Conservation (phyloP, 2,113 vertebrate genomes). For the Entelurus aequoreus region DNA sequence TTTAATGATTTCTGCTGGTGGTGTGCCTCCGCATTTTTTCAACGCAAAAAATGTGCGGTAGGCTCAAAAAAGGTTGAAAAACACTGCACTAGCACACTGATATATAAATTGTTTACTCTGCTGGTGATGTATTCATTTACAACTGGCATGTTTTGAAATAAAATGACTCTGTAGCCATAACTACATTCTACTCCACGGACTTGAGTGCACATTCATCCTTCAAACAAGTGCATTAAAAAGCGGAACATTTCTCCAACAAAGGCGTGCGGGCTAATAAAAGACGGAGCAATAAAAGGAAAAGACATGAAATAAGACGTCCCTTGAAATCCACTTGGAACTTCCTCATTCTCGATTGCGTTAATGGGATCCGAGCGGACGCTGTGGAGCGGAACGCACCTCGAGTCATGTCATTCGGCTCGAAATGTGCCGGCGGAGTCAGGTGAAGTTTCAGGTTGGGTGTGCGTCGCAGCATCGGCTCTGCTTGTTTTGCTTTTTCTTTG, state of each 20-base stretch:
- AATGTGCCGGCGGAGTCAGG: too few relatives aligned
- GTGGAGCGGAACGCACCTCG: not conserved
- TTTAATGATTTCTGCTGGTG: too few relatives aligned
- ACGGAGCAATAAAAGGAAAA: not conserved
- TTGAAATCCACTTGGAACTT: not conserved
- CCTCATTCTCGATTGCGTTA: not conserved
- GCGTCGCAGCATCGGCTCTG: too few relatives aligned
- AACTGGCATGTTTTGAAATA: not conserved
- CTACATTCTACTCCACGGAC: not conserved
- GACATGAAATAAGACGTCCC: not conserved
- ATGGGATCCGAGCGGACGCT: not conserved
- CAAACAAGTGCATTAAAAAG: not conserved
- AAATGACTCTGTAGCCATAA: not conserved
- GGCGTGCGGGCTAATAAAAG: not conserved
- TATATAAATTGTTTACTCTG: too few relatives aligned
- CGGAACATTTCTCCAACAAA: not conserved
- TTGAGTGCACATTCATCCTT: not conserved
- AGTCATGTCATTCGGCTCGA: not conserved
- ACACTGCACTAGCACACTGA: too few relatives aligned
- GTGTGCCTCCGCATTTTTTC: too few relatives aligned
- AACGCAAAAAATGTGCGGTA: too few relatives aligned
- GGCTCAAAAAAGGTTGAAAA: too few relatives aligned
- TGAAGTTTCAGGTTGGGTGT: too few relatives aligned
- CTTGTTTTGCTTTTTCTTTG: too few relatives aligned
- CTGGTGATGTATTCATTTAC: not conserved